A percentile compares a stretch with the other conserved stretches of the same genome.
phyloP scores from a whole-genome alignment of 2,113 vertebrate species.

The Grallaria varia region DNA sequence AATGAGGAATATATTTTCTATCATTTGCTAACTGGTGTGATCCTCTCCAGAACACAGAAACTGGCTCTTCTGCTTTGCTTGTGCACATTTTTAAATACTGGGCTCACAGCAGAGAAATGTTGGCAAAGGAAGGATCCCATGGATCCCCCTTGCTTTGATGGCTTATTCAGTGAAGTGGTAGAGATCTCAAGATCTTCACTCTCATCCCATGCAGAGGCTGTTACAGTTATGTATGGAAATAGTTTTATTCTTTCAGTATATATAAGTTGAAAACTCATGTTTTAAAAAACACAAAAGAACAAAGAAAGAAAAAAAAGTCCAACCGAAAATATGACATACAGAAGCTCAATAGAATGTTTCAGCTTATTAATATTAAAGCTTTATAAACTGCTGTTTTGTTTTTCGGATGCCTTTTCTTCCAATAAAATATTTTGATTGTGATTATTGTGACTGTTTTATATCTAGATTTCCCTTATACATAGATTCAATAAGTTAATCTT shows the following conservation, averaged over 20 bases:
- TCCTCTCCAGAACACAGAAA: not conserved
- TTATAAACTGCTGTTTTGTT: not conserved
- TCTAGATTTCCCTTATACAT: not conserved
- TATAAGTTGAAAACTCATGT: not conserved
- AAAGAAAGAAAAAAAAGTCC: not conserved
- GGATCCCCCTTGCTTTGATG: not conserved
- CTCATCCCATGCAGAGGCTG: not conserved
- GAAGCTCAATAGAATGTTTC: not conserved
- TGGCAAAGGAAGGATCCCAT: not conserved
- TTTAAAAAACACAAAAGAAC: not conserved
- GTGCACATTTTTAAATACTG: not conserved
- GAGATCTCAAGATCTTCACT: not conserved
- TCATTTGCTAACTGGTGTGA: not conserved
- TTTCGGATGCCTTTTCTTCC: not conserved
- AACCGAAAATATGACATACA: not conserved
- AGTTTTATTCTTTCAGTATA: not conserved
- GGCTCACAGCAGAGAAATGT: not conserved
- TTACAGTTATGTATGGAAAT: not conserved
- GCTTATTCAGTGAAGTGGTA: not conserved
- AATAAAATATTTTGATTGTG: not conserved
- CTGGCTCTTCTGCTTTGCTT: not conserved
- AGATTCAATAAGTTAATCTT: not conserved
- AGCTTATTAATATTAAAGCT: not conserved
- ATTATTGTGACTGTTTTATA: not conserved
- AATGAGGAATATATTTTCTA: not conserved